phyloP scores from a whole-genome alignment of 1,140 invertebrate species.

The Zaprionus lachaisei region DNA sequence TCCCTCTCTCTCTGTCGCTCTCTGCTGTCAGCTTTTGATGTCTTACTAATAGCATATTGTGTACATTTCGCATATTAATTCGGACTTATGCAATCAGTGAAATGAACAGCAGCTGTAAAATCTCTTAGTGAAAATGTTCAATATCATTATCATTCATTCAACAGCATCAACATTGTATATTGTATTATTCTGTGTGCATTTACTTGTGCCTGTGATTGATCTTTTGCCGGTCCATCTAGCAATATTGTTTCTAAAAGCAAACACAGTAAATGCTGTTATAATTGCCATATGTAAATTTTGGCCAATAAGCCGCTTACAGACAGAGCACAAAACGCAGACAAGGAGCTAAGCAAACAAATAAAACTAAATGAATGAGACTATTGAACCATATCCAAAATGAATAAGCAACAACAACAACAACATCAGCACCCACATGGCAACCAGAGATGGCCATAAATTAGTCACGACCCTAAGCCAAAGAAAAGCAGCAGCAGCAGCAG shows the following conservation, averaged over 20 bases:
- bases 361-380: slow-evolving; percentile 38
- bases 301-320: slow-evolving; percentile 53
- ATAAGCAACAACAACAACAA: slow-evolving; percentile 29
- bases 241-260: slow-evolving; percentile 46
- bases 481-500: slow-evolving; percentile 2
- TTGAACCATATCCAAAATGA: slow-evolving; percentile 53
- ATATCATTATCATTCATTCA: slow-evolving; percentile 1
- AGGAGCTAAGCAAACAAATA: slow-evolving; percentile 56
- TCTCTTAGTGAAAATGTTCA: not conserved
- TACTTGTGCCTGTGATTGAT: slow-evolving; percentile 41
- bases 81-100: slow-evolving; percentile 45
- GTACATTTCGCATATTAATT: slow-evolving; percentile 64
- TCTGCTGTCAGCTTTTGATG: slow-evolving; percentile 53
- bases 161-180: not conserved
- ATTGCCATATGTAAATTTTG: slow-evolving; percentile 60
- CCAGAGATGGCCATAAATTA: slow-evolving; percentile 58
- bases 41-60: slow-evolving; percentile 52
- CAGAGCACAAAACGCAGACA: slow-evolving; percentile 36
- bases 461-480: slow-evolving; percentile 30
- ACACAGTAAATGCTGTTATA: slow-evolving; percentile 53
- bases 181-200: not conserved
- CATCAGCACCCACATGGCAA: slow-evolving; percentile 47
- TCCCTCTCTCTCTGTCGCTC: not conserved
- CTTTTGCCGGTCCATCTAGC: slow-evolving; percentile 23
- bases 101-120: slow-evolving; percentile 12